Percentiles rank a stretch among this genome's conserved stretches.
These are phyloP conservation scores for Podarcis siculus DNA, from an alignment of 2,797 vertebrate genomes.

Conservation along the genomic window DNA sequence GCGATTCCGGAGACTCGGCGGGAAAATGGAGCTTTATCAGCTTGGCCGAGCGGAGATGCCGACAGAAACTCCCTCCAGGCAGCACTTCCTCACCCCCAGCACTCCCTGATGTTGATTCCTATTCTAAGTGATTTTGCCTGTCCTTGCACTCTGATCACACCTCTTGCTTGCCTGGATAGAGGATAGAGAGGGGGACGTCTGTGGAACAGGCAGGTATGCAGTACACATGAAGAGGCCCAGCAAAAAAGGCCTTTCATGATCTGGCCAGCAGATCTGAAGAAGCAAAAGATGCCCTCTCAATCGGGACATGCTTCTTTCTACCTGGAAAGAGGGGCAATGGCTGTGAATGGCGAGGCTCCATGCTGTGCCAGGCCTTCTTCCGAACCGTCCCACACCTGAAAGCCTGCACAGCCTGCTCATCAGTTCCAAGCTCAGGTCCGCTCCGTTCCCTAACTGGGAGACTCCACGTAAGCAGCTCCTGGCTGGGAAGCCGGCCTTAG, in stretches of 20 bases:
- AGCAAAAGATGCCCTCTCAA: constrained; percentile 70
- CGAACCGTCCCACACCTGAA: constrained; percentile 47
- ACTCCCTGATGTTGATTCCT: too few relatives aligned
- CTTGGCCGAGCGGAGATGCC: too few relatives aligned
- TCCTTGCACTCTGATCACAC: too few relatives aligned
- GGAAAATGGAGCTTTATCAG: too few relatives aligned
- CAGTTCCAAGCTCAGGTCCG: constrained; percentile 48
- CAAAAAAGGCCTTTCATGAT: not conserved
- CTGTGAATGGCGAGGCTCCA: constrained; percentile 65
- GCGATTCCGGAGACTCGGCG: too few relatives aligned
- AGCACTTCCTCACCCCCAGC: not conserved
- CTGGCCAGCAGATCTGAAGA: not conserved
- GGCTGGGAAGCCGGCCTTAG: constrained; percentile 1
- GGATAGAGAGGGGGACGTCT: too few relatives aligned
- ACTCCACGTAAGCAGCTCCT: constrained; percentile 33
- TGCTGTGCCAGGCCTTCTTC: constrained; percentile 13
- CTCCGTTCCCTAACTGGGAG: not conserved
- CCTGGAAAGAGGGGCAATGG: constrained; percentile 70
- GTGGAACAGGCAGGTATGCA: not conserved
- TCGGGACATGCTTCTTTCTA: constrained; percentile 72
- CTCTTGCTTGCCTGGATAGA: too few relatives aligned
- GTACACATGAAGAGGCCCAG: not conserved
- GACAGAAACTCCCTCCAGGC: not conserved
- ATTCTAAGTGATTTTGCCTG: too few relatives aligned
- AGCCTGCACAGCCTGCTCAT: constrained; percentile 59